Base-by-base conservation (phyloP, 2,113 vertebrate genomes). In the Scomber colias region DNA sequence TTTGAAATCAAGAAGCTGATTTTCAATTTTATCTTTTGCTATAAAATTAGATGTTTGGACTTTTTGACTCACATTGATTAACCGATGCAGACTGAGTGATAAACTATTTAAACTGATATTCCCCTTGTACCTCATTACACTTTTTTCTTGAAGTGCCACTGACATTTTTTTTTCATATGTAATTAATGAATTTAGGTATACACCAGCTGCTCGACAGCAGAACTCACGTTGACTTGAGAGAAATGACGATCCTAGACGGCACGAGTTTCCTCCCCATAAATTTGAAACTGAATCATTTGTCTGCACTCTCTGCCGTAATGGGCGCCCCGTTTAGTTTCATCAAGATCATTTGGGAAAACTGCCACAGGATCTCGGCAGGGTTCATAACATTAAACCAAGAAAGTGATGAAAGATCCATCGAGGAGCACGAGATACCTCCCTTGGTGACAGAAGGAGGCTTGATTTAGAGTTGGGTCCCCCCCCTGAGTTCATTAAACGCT, bases 391-490 rank as follows among this genome's bases (percentile, higher is more conserved):
- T 76, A 75, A 83, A 78, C 67, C 74, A 61, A 73, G 81, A 67
- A 54, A 84, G 77, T 92, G 92, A 92, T 89, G 87, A 91, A 93
- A 89, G 72, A 69, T 63, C 79, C 78, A 71, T 87, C 3, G 63
- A 69, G 68, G 83, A 82, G 45, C 75, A 71, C 4, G 16, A 77
- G 71, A 68, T 50, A 12, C 75, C 54, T 87, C 90, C 88, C 90
- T 19, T 31, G 49, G 89, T 73, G 77, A 81, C 64, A 49, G 31
- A 83, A 27, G 50, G 62, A 75, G 82, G 35, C 87, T 75, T 72
- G 84, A 92, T 90, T 84, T 85, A 87, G 84, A 75, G 49, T 49
- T 64, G 69, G 5, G 17, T 81, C 59, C 73, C 78, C 84, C 84
- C 84, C 85, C 65, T 11, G 83, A 88, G 90, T 89, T 88, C 85